Conservation (phyloP, 2,113 vertebrate species). For the Clarias macrocephalus region DNA sequence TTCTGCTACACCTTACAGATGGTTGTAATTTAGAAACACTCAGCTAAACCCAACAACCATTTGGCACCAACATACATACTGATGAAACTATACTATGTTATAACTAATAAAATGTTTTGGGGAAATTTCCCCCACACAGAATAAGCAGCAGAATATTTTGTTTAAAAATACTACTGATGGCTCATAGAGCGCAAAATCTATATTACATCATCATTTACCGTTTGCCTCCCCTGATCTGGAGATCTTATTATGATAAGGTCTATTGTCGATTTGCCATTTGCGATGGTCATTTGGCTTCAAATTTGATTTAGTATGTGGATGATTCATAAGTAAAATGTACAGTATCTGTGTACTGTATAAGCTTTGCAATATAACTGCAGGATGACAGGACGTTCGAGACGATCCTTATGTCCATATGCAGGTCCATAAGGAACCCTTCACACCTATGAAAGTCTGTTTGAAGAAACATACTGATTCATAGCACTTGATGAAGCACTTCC, state of each 20-base stretch:
- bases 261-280: neutral
- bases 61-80: no score
- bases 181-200: neutral
- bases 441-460: neutral
- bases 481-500: constrained; percentile 10
- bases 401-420: neutral
- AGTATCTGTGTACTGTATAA: neutral
- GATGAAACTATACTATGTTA: no score
- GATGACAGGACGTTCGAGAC: neutral
- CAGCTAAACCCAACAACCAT: no score
- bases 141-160: no score
- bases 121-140: no score
- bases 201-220: neutral
- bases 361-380: neutral
- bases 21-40: no score
- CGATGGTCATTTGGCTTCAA: neutral
- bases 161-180: neutral
- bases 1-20: no score
- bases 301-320: neutral
- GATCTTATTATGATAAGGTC: neutral
- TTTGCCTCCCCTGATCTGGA: neutral
- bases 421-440: neutral
- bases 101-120: no score
- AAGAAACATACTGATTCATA: constrained; percentile 1
- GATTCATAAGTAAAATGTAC: neutral